Base-by-base conservation (phyloP, 2,888 invertebrate species). In the Invenusta paracnida region DNA sequence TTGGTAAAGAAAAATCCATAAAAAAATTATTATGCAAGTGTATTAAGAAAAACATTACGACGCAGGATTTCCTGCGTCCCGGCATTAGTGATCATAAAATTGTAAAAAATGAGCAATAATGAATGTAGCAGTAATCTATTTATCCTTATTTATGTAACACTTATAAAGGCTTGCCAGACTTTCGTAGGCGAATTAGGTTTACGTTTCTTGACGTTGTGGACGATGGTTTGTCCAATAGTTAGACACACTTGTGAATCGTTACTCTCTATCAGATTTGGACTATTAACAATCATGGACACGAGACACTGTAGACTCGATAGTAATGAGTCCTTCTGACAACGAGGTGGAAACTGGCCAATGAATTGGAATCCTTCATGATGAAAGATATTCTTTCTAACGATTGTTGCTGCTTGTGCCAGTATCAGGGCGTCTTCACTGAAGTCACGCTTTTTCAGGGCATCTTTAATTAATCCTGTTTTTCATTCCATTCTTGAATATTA, bases 401-500 rank as follows among this genome's bases (percentile, higher is more conserved):
- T 48, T 48, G 48, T 48, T 48, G 48, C 48, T 48, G 48, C 48
- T 48, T 48, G 48, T 48, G 48, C 48, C 48, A 48, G 48, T 48
- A 48, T 48, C 48, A 48, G 5, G n/a, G n/a, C n/a, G n/a, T n/a
- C n/a, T n/a, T n/a, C n/a, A n/a, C n/a, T n/a, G 48, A 48, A 48
- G 48, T 48, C 48, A 48, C 48, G 17, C 17, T 48, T 11, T 17
- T 23, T 67, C 81, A 30, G 23, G 13, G 30, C 84, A 25, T 85
- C 85, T 31, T 86, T 86, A 17, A n/a, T n/a, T n/a, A n/a, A 85
- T 29, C 85, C 66, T 0, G 29, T 82, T n/a, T 25, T 48, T 29
- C 86, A 83, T 86, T 31, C 85, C 82, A 29, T 82, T 48, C 28
- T 86, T 84, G 81, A 87, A 87, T 30, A 82, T 28, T 27, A 87